Evolutionary conservation across 2,113 vertebrate species (phyloP).

Genomic region (Petromus typicus): DNA sequence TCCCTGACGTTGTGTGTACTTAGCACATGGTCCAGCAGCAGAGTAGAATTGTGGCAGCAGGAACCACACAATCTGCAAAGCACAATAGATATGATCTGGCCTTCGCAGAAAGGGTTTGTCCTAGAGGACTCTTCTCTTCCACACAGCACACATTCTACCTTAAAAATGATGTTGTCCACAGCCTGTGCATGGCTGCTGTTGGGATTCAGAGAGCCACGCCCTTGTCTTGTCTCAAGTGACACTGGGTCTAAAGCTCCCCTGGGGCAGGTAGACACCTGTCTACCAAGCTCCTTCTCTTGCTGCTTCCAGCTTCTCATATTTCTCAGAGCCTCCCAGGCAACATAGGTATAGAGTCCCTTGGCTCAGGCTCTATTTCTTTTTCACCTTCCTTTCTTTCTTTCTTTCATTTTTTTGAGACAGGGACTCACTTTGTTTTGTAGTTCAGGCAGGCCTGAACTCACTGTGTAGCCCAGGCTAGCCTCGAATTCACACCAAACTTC

Average conservation of each 20-base stretch:
- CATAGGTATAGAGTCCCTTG: neutral
- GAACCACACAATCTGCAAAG: neutral
- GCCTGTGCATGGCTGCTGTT: neutral
- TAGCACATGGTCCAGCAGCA: neutral
- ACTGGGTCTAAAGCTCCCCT: too few species aligned
- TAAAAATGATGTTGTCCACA: neutral
- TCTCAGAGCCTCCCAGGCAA: neutral
- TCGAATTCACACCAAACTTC: too few species aligned
- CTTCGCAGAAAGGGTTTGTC: neutral
- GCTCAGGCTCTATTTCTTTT: neutral
- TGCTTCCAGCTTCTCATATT: neutral
- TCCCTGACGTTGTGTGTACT: neutral
- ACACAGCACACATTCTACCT: neutral
- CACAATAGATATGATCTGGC: neutral
- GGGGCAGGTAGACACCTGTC: too few species aligned
- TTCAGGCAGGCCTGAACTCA: too few species aligned
- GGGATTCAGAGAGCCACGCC: neutral
- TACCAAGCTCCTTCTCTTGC: neutral
- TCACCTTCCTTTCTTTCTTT: too few species aligned
- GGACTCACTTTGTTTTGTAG: too few species aligned
- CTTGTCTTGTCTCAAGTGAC: neutral
- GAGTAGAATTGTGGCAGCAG: neutral
- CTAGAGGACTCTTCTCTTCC: neutral
- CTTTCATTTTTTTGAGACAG: too few species aligned
- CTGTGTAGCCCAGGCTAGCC: too few species aligned